Evolutionary conservation across 2,888 invertebrate species (phyloP).

Genomic region (Tillus elongatus): DNA sequence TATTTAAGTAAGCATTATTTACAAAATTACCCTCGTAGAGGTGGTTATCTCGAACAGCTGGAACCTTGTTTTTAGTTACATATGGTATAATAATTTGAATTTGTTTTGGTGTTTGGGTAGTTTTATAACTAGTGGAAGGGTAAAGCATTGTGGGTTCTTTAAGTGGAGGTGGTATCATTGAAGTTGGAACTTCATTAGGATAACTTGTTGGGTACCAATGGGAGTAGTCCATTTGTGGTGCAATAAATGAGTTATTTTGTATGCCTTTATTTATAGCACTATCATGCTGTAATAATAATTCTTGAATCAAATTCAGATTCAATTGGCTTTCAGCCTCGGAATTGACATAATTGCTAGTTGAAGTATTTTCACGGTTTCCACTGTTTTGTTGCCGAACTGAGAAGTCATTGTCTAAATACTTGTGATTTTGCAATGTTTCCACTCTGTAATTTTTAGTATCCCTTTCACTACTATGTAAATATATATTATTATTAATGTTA

Average conservation of each 20-base stretch:
- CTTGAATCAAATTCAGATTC: conserved; percentile 11
- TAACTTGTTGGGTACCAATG: conserved; percentile 28
- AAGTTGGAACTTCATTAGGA: conserved; percentile 18
- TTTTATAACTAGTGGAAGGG: conserved; percentile 19
- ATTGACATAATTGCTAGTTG: no score
- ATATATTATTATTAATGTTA: background rate
- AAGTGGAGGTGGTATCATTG: conserved; percentile 30
- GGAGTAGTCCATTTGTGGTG: conserved; percentile 28
- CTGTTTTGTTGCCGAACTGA: no score
- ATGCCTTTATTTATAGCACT: conserved; percentile 6
- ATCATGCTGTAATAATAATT: conserved; percentile 1
- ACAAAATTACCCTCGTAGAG: background rate
- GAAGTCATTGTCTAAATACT: no score
- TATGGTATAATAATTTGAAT: conserved; percentile 78
- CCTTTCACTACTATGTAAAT: no score
- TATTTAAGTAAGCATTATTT: conserved; percentile 8
- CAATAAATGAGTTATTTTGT: conserved; percentile 22
- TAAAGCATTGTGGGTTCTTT: conserved; percentile 31
- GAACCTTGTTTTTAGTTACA: conserved; percentile 45
- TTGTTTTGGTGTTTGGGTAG: conserved; percentile 50
- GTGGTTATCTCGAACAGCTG: no score
- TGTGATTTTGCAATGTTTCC: background rate
- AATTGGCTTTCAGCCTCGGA: conserved; percentile 6
- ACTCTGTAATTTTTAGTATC: background rate
- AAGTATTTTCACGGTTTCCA: no score